Evolutionary conservation across 1,140 invertebrate species (phyloP).

Genomic region (Drosophila obscura): DNA sequence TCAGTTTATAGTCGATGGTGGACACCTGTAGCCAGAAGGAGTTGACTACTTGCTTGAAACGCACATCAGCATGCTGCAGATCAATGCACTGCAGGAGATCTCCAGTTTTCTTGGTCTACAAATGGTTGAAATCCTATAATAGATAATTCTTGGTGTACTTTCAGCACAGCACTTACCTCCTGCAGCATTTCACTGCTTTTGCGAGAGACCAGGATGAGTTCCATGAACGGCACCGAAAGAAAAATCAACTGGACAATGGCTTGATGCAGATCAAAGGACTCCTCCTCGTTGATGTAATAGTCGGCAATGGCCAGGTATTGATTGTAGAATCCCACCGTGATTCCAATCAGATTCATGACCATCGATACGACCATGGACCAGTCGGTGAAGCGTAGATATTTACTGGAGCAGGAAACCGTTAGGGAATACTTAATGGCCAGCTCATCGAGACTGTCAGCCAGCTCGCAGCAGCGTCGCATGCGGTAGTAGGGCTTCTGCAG

Average conservation of each 20-base stretch:
- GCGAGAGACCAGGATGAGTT: conserved; percentile 52
- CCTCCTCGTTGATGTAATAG: conserved; percentile 52
- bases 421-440: conserved; percentile 46
- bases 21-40: conserved; percentile 61
- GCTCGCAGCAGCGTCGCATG: conserved; percentile 71
- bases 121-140: too few species aligned
- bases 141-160: neutral
- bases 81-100: conserved; percentile 57
- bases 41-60: conserved; percentile 66
- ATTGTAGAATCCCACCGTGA: conserved; percentile 59
- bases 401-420: conserved; percentile 22
- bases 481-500: conserved; percentile 69
- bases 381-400: conserved; percentile 47
- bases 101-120: conserved; percentile 56
- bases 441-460: conserved; percentile 69
- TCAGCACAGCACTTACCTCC: conserved; percentile 29
- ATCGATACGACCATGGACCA: conserved; percentile 49
- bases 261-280: conserved; percentile 49
- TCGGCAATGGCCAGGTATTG: conserved; percentile 71
- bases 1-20: conserved; percentile 61
- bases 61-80: conserved; percentile 58
- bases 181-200: conserved; percentile 44
- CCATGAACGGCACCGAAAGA: conserved; percentile 58
- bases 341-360: conserved; percentile 62
- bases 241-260: conserved; percentile 62